Evolutionary conservation across 2,113 vertebrate species (phyloP).

Genomic region (Pachyramphus minor): DNA sequence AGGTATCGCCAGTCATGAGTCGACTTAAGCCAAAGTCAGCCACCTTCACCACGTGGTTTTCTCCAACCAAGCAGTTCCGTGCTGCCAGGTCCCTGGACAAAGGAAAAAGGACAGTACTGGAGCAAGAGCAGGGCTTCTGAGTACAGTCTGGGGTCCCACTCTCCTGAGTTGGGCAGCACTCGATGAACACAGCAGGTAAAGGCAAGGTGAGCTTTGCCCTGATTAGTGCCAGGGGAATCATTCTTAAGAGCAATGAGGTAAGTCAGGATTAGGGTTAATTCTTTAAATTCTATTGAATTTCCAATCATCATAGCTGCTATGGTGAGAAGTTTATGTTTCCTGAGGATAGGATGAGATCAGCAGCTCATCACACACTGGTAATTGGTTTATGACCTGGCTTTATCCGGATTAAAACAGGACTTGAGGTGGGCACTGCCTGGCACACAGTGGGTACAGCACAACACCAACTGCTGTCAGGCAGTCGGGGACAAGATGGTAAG

Average conservation of each 20-base stretch:
- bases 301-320: background rate
- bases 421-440: background rate
- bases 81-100: constrained; percentile 90
- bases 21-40: constrained; percentile 96
- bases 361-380: background rate
- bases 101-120: background rate
- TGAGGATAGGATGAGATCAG: background rate
- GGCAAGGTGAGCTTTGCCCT: background rate
- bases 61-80: constrained; percentile 95
- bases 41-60: constrained; percentile 98
- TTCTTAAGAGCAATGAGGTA: background rate
- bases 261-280: background rate
- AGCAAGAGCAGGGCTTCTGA: background rate
- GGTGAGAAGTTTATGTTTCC: background rate
- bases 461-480: background rate
- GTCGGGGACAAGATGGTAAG: background rate
- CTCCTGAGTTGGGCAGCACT: background rate
- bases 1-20: constrained; percentile 97
- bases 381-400: background rate
- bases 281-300: background rate
- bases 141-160: background rate
- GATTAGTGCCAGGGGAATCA: background rate
- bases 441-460: background rate
- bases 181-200: background rate
- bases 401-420: background rate